Evolutionary conservation across 2,888 invertebrate genomes (phyloP), one percentile per base, ranked within the genome.

Genomic region (Pyrocoelia pectoralis): DNA sequence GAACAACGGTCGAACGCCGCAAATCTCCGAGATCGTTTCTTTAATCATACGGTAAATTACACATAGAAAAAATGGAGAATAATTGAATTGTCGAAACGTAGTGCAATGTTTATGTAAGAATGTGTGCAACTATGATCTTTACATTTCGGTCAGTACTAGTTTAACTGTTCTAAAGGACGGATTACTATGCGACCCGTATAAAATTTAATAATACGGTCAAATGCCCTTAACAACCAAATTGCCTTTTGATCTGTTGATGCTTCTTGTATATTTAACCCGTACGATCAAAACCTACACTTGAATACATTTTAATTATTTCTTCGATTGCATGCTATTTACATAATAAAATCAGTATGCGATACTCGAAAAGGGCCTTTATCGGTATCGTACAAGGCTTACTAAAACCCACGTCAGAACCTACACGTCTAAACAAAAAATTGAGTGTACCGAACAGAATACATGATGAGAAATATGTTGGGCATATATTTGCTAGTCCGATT

Each of bases 181-280:
- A 46, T 48, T 46, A 56, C 48, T 9, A 46, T 12, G 46, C 28
- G 29, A 48, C 29, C 18, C 56, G 56, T 15, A 29, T 15, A 13
- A 46, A 56, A 56, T 48, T 46, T 15, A 56, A 56, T 56, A n/a
- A 14, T 48, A 46, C 48, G 33, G 48, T 56, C 46, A 13, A 48
- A 56, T 43, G 33, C 43, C 10, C 48, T 24, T 43, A 29, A 55
- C 33, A n/a, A 13, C 29, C 24, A 48, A 28, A 54, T 18, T 43
- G 41, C 17, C 49, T 49, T 49, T 49, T 49, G 24, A 49, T 24
- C 24, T 49, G 24, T 49, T 49, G 49, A 17, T 49, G 43, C 43
- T 43, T 49, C 24, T 24, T 49, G 24, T 49, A 49, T 49, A 24
- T 24, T 49, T 49, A 24, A 49, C 12, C 24, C 18, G n/a, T 49